These are phyloP conservation scores for Xenops minutus DNA, from an alignment of 2,797 vertebrate species.

Conservation along the genomic window DNA sequence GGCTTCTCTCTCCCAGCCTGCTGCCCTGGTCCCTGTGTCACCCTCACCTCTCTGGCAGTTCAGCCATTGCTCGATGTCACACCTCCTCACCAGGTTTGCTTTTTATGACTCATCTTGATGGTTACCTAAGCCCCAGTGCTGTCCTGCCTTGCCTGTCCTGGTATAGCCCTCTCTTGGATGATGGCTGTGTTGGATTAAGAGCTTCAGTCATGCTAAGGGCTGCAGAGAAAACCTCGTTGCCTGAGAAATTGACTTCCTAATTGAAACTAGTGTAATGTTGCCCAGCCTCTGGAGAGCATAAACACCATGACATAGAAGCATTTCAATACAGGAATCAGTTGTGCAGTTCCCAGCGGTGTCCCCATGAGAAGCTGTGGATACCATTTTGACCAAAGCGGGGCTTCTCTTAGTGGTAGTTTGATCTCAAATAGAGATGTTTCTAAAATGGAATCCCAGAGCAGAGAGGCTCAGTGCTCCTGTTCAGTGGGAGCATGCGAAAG, in stretches of 20 bases:
- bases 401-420: background rate
- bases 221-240: background rate
- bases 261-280: background rate
- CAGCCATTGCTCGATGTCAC: rapidly evolving
- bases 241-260: background rate
- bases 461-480: background rate
- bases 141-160: background rate
- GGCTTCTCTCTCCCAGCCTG: background rate
- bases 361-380: background rate
- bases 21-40: background rate
- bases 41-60: background rate
- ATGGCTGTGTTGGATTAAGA: background rate
- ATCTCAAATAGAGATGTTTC: background rate
- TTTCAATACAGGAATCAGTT: background rate
- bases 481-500: background rate
- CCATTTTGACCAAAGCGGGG: background rate
- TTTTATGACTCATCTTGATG: background rate
- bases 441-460: background rate
- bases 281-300: background rate
- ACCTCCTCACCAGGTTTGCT: background rate
- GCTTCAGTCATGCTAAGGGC: background rate
- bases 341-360: background rate
- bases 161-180: background rate
- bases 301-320: background rate
- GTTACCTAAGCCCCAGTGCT: background rate